Conservation (phyloP, 2,888 invertebrate species). For the Resseliella maxima region DNA sequence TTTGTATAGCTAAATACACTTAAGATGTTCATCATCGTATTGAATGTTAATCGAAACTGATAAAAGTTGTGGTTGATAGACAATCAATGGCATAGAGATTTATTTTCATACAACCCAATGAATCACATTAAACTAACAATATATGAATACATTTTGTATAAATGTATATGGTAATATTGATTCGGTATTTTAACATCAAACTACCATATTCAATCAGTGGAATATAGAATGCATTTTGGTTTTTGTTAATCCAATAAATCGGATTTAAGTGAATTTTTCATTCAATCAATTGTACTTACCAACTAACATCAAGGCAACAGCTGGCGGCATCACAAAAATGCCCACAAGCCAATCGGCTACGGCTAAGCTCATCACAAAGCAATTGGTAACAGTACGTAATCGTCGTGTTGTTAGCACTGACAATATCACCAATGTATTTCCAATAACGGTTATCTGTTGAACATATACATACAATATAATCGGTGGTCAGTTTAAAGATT, state of each 20-base stretch:
- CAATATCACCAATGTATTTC: slow-evolving; percentile 89
- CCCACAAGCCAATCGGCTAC: slow-evolving; percentile 94
- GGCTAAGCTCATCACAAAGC: slow-evolving; percentile 94
- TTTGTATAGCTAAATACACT: too few species aligned
- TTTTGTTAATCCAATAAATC: neutral
- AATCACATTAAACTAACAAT: too few species aligned
- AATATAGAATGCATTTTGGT: too few species aligned
- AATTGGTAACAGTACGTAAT: slow-evolving; percentile 92
- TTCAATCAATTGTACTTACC: slow-evolving; percentile 70
- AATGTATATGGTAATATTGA: too few species aligned
- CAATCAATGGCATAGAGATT: too few species aligned
- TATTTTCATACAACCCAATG: too few species aligned
- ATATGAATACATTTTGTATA: too few species aligned
- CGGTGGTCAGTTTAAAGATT: neutral
- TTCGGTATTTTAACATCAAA: too few species aligned
- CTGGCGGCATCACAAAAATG: slow-evolving; percentile 94
- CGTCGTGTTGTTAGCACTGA: slow-evolving; percentile 89
- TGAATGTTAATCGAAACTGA: too few species aligned
- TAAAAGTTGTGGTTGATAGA: too few species aligned
- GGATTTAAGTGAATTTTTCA: neutral
- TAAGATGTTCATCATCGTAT: too few species aligned
- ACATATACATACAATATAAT: slow-evolving; percentile 65
- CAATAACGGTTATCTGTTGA: slow-evolving; percentile 80
- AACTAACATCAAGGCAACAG: slow-evolving; percentile 84
- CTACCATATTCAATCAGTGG: too few species aligned